Evolutionary conservation across 2,797 vertebrate species (phyloP).

Genomic region (Holocentrus rufus): DNA sequence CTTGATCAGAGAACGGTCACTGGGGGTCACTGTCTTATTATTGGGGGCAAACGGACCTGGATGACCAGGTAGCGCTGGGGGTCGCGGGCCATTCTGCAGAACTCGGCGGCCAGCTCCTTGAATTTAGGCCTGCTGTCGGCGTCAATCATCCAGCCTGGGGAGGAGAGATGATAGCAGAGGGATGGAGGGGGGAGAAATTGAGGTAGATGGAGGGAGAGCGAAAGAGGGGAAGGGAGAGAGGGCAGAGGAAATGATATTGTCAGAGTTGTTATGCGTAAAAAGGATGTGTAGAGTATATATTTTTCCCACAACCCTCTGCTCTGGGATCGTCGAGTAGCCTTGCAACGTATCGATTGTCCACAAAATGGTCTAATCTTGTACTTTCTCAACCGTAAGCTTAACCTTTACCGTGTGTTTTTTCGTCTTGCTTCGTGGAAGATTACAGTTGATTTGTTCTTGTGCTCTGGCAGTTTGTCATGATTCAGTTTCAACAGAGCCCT

Average conservation of each 20-base stretch:
- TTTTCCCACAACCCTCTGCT: background rate
- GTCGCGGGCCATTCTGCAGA: slow-evolving; percentile 98
- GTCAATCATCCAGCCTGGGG: slow-evolving; percentile 99
- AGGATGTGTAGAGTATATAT: no score
- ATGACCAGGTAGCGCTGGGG: slow-evolving; percentile 97
- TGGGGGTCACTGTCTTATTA: background rate
- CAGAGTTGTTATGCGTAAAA: no score
- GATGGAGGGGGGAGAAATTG: background rate
- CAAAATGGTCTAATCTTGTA: no score
- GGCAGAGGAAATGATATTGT: no score
- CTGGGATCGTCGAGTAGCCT: background rate
- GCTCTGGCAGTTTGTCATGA: background rate
- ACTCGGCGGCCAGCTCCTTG: slow-evolving; percentile 96
- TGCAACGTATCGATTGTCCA: background rate
- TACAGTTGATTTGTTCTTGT: background rate
- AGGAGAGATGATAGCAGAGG: no score
- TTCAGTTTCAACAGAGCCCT: background rate
- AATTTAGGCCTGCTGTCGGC: slow-evolving; percentile 98
- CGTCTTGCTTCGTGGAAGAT: slow-evolving; percentile 2
- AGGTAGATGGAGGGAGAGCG: background rate
- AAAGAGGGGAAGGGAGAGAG: background rate
- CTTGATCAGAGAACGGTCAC: no score
- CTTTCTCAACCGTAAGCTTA: background rate
- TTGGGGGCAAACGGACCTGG: slow-evolving; percentile 82
- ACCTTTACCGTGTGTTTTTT: slow-evolving; percentile 2